These are phyloP conservation scores for Neoniphon sammara DNA, from an alignment of 2,797 vertebrate species.

Conservation along the genomic window DNA sequence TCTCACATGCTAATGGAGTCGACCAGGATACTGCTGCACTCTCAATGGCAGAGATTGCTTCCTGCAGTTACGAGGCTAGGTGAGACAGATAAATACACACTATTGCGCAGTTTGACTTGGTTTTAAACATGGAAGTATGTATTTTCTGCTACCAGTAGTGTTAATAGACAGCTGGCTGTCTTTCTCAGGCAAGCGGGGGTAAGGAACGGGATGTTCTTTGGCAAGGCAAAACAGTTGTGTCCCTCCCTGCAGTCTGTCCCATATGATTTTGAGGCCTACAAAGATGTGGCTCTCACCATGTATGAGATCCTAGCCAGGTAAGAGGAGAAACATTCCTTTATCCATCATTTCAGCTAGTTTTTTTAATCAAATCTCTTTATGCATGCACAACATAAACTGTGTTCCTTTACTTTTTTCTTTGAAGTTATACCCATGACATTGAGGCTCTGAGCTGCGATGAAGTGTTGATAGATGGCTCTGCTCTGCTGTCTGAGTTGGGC, in stretches of 20 bases:
- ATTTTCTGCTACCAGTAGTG: not conserved
- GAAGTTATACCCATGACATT: slow-evolving; percentile 95
- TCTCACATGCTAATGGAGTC: slow-evolving; percentile 80
- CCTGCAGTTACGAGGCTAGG: slow-evolving; percentile 99
- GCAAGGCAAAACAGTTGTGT: slow-evolving; percentile 94
- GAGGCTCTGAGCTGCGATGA: slow-evolving; percentile 99
- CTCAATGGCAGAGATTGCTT: slow-evolving; percentile 98
- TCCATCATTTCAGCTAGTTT: not conserved
- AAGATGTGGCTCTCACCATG: slow-evolving; percentile 91
- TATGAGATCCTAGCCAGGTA: slow-evolving; percentile 96
- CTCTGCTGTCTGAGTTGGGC: slow-evolving; percentile 89
- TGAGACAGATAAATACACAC: slow-evolving; percentile 59
- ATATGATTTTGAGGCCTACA: slow-evolving; percentile 95
- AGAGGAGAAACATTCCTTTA: not conserved
- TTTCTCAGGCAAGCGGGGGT: slow-evolving; percentile 90
- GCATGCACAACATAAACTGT: not conserved
- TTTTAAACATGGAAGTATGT: not conserved
- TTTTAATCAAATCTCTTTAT: not conserved
- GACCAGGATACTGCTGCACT: slow-evolving; percentile 81
- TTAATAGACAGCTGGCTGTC: not conserved
- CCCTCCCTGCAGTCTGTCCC: slow-evolving; percentile 91
- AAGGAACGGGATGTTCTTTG: slow-evolving; percentile 98
- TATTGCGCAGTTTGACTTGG: not conserved
- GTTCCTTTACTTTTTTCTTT: slow-evolving; percentile 35
- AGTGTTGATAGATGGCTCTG: slow-evolving; percentile 91